A percentile compares a stretch with the other conserved stretches of the same genome.
These are phyloP conservation scores for Petrophora chlorosata DNA, from an alignment of 2,888 invertebrate species.

Conservation along the genomic window DNA sequence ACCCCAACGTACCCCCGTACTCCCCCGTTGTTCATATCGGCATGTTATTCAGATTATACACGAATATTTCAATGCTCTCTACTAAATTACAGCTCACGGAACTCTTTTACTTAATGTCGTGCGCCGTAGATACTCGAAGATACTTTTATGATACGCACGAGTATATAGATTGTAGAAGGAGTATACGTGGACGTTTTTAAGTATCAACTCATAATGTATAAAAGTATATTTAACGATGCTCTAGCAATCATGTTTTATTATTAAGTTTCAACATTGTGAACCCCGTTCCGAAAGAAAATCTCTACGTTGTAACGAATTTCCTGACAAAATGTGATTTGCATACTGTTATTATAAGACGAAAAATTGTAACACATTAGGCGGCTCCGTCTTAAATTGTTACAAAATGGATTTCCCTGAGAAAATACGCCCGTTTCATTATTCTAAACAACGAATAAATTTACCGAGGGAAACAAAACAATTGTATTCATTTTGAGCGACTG, in stretches of 20 bases:
- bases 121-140: conserved; percentile 54
- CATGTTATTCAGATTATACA: conserved; percentile 84
- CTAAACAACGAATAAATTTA: conserved; percentile 80
- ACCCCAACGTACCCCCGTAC: conserved; percentile 72
- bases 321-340: conserved; percentile 54
- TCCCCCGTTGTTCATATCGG: conserved; percentile 83
- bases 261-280: conserved; percentile 26
- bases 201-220: too few species aligned
- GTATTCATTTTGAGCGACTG: conserved; percentile 77
- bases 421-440: conserved; percentile 79
- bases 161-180: conserved; percentile 11
- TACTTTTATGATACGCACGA: conserved; percentile 33
- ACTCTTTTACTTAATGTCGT: conserved; percentile 77
- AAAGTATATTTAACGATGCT: conserved; percentile 12
- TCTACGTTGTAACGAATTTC: conserved; percentile 26
- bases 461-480: conserved; percentile 79
- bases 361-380: conserved; percentile 76
- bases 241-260: conserved; percentile 16
- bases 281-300: conserved; percentile 24
- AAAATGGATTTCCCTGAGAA: conserved; percentile 76
- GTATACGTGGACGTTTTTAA: conserved; percentile 6
- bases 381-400: conserved; percentile 74
- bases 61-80: conserved; percentile 84
- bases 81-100: conserved; percentile 82
- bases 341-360: conserved; percentile 69